phyloP scores from a whole-genome alignment of 2,113 vertebrate species.

The Elgaria multicarinata region DNA sequence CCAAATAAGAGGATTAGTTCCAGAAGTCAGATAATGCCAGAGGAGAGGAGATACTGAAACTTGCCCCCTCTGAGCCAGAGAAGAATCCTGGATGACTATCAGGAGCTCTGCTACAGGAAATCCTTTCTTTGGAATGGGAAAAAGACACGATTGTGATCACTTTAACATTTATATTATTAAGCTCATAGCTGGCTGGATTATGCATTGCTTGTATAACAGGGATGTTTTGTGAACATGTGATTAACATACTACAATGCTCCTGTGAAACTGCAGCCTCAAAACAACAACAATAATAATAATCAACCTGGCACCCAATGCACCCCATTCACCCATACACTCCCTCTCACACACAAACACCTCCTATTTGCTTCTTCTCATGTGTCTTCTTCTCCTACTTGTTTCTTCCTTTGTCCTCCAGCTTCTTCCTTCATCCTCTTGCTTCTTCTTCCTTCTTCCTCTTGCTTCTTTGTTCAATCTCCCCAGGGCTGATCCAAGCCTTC shows the following conservation, averaged over 20 bases:
- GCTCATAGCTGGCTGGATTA: neutral
- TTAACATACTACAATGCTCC: neutral
- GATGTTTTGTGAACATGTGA: neutral
- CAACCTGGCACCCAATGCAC: too few species aligned
- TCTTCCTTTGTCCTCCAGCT: too few species aligned
- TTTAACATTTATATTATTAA: slow-evolving; percentile 8
- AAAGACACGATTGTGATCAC: neutral
- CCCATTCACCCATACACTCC: too few species aligned
- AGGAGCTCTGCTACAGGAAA: neutral
- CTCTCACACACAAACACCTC: too few species aligned
- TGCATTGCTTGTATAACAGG: neutral
- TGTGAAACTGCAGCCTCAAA: neutral
- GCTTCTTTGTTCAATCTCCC: too few species aligned
- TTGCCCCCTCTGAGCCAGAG: slow-evolving; percentile 29
- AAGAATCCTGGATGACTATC: slow-evolving; percentile 25
- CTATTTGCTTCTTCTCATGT: too few species aligned
- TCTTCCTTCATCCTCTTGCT: too few species aligned
- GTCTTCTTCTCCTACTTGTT: too few species aligned
- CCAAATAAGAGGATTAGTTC: slow-evolving; percentile 62
- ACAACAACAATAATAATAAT: too few species aligned
- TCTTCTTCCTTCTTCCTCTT: too few species aligned
- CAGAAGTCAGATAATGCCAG: slow-evolving; percentile 58
- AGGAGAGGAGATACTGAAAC: slow-evolving; percentile 43
- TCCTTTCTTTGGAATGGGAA: neutral
- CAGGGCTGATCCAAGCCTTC: too few species aligned